These are phyloP conservation scores for Ornithoptera priamus DNA, from an alignment of 2,888 invertebrate species.

Conservation along the genomic window DNA sequence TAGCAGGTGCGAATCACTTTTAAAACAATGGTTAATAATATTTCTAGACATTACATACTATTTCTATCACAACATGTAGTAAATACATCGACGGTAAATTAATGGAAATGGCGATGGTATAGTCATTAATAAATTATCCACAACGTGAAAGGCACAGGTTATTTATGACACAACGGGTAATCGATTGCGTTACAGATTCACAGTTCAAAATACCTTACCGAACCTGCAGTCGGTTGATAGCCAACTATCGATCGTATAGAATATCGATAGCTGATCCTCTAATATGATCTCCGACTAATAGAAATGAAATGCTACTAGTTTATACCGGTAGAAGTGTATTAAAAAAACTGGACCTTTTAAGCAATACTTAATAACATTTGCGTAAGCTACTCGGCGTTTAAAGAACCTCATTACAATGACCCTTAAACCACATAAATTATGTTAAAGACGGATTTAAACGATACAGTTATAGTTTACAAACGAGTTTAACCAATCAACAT, in stretches of 20 bases:
- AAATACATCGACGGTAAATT: slow-evolving; percentile 21
- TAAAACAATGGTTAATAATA: background rate
- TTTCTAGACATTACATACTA: slow-evolving; percentile 4
- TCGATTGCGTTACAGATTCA: slow-evolving; percentile 28
- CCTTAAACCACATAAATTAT: slow-evolving; percentile 14
- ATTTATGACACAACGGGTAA: slow-evolving; percentile 37
- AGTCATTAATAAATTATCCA: slow-evolving; percentile 35
- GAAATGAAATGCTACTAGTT: slow-evolving; percentile 4
- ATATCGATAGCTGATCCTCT: slow-evolving; percentile 14
- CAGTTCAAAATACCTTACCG: slow-evolving; percentile 20
- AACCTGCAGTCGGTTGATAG: slow-evolving; percentile 11
- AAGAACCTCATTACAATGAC: slow-evolving; percentile 25
- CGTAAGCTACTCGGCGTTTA: slow-evolving; percentile 53
- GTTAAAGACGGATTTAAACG: slow-evolving; percentile 27
- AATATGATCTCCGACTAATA: slow-evolving; percentile 10
- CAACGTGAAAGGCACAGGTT: slow-evolving; percentile 37
- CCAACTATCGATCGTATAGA: slow-evolving; percentile 10
- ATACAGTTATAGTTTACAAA: slow-evolving; percentile 38
- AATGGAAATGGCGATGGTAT: slow-evolving; percentile 19
- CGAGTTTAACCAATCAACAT: slow-evolving; percentile 26
- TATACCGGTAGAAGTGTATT: slow-evolving; percentile 53
- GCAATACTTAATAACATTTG: slow-evolving; percentile 52
- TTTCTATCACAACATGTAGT: slow-evolving; percentile 17
- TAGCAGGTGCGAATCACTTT: no score
- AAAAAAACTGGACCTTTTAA: slow-evolving; percentile 53